A percentile compares a stretch with the other conserved stretches of the same genome.
Evolutionary conservation across 2,888 invertebrate species (phyloP).

Genomic region (Nymphalis polychloros): DNA sequence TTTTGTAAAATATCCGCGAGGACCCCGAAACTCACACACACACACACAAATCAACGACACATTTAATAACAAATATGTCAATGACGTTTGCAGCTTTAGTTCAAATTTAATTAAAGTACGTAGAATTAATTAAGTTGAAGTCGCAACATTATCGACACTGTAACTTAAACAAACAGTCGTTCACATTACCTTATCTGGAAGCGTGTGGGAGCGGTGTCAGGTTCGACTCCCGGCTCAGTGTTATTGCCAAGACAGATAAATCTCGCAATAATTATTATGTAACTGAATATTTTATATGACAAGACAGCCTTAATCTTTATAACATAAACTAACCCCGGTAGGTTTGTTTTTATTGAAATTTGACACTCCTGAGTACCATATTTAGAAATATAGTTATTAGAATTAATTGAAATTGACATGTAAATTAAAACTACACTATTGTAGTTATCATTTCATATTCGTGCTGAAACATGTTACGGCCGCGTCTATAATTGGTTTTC

Average conservation of each 20-base stretch:
- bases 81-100: no score
- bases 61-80: no score
- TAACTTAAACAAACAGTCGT: slow-evolving; percentile 11
- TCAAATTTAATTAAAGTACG: neutral
- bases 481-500: no score
- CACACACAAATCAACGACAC: no score
- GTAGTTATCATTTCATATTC: neutral
- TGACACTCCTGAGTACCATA: neutral
- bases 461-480: neutral
- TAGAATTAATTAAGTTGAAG: neutral
- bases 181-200: slow-evolving; percentile 50
- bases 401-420: neutral
- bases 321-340: slow-evolving; percentile 2
- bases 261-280: slow-evolving; percentile 24
- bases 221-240: slow-evolving; percentile 53
- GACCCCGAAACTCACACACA: no score
- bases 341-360: neutral
- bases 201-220: slow-evolving; percentile 63
- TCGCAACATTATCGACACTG: neutral
- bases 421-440: neutral
- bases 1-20: no score
- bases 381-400: neutral
- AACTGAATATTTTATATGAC: slow-evolving; percentile 24
- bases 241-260: slow-evolving; percentile 23
- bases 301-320: neutral